Evolutionary conservation across 2,113 vertebrate genomes (phyloP), one percentile per base, ranked within the genome.

Genomic region (Hiodon alosoides): DNA sequence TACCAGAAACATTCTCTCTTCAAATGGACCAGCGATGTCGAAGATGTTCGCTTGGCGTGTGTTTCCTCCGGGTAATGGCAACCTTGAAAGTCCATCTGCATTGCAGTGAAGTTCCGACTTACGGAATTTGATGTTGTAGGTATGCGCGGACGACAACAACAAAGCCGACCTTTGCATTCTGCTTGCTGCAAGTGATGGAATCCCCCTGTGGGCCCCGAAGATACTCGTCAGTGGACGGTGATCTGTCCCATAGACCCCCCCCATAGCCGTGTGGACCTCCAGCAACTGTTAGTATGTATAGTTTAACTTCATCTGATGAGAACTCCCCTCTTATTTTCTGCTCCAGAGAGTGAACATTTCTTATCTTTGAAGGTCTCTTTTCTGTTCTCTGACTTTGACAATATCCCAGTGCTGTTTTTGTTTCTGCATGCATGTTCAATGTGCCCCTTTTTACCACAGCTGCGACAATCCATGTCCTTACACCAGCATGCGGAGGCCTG

Each of bases 21-120:
- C 16, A 5, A 54, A 10, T 31, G 51, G 50, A 0, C 51, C 10
- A 2, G 72, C 61, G 52, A 64, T 14, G 31, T 75, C 51, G 7
- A 71, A 71, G 4, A 2, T 16, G 16, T 10, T 71, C 14, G 14
- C 69, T 57, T 10, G 69, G 16, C 4, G n/a, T n/a, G n/a, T n/a
- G n/a, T n/a, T n/a, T 31, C 9, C 9, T 5, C 3, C 10, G 5
- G 76, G 69, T 64, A 84, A 80, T 76, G 4, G 59, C 75, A 80
- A 77, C 83, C 77, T 81, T 75, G 73, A 80, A 11, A 83, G 81
- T 4, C 58, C 68, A 79, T 85, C 83, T 76, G 81, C 79, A 70
- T 73, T 82, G n/a, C 53, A 31, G 48, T 79, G 64, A 5, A n/a
- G 16, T 6, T 74, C 75, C 46, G 16, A 14, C 54, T 77, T 85